Evolutionary conservation across 1,140 invertebrate genomes (phyloP).

Genomic region (Teleopsis dalmanni): DNA sequence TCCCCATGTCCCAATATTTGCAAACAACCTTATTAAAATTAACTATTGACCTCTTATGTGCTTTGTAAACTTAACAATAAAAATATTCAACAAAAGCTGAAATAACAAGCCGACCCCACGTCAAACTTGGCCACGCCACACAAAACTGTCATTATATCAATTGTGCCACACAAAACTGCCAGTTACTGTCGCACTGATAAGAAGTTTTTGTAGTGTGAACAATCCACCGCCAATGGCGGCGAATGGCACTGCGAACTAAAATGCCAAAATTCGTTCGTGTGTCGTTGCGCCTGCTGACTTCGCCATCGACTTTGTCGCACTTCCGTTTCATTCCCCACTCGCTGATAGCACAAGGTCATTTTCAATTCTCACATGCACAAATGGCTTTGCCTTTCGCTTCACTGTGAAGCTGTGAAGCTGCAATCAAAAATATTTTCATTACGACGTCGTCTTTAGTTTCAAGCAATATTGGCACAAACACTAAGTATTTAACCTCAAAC

Average conservation of each 20-base stretch:
- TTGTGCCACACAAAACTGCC: neutral
- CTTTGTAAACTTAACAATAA: neutral
- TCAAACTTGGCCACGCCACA: neutral
- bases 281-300: neutral
- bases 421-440: no score
- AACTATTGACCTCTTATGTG: no score
- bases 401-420: no score
- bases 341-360: neutral
- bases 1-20: no score
- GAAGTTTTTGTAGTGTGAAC: slow-evolving; percentile 1
- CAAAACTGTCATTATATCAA: neutral
- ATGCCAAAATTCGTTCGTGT: no score
- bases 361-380: neutral
- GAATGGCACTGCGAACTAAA: no score
- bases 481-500: slow-evolving; percentile 6
- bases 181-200: slow-evolving; percentile 6
- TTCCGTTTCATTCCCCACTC: neutral
- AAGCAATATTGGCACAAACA: neutral
- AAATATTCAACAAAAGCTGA: neutral
- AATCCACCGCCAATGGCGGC: no score
- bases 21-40: no score
- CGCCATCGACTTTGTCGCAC: neutral
- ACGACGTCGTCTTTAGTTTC: no score
- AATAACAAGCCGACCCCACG: neutral
- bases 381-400: no score